A percentile compares a stretch with the other conserved stretches of the same genome.
Conservation (phyloP, 2,888 invertebrate species). For the Rosalia funebris region DNA sequence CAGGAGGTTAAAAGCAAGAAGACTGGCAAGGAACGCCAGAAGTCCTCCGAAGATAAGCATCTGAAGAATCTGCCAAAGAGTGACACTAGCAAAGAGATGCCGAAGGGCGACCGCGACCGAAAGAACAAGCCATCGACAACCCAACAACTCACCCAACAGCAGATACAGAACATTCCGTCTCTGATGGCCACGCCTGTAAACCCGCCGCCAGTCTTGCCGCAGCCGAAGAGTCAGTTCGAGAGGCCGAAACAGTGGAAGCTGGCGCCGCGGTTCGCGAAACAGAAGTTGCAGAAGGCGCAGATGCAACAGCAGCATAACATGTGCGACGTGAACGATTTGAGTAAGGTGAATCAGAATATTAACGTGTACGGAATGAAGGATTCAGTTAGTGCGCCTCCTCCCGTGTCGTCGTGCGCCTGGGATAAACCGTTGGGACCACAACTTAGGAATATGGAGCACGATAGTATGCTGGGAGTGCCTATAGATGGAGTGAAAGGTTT, state of each 20-base stretch:
- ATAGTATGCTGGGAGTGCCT: conserved; percentile 53
- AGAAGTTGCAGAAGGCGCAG: conserved; percentile 67
- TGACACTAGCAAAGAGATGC: conserved; percentile 40
- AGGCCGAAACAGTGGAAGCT: conserved; percentile 68
- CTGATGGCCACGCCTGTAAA: conserved; percentile 66
- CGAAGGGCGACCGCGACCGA: conserved; percentile 29
- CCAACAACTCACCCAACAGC: conserved; percentile 56
- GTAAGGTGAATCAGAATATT: conserved; percentile 55
- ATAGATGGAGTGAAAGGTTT: conserved; percentile 59
- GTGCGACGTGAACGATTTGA: conserved; percentile 66
- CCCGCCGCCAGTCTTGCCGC: conserved; percentile 63
- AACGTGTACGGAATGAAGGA: conserved; percentile 58
- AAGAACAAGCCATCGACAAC: conserved; percentile 31
- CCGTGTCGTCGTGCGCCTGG: conserved; percentile 74
- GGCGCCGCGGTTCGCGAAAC: conserved; percentile 74
- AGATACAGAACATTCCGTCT: conserved; percentile 65
- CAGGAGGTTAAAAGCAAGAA: conserved; percentile 88
- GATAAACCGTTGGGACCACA: conserved; percentile 83
- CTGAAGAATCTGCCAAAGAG: conserved; percentile 44
- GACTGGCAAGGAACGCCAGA: conserved; percentile 71
- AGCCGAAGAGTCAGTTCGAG: conserved; percentile 55
- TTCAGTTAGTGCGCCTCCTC: conserved; percentile 47
- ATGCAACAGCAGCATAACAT: conserved; percentile 62
- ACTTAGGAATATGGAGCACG: conserved; percentile 67
- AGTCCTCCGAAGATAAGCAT: conserved; percentile 58